Evolutionary conservation across 2,113 vertebrate genomes (phyloP), one percentile per base, ranked within the genome.

Genomic region (Megaceryle torquata): DNA sequence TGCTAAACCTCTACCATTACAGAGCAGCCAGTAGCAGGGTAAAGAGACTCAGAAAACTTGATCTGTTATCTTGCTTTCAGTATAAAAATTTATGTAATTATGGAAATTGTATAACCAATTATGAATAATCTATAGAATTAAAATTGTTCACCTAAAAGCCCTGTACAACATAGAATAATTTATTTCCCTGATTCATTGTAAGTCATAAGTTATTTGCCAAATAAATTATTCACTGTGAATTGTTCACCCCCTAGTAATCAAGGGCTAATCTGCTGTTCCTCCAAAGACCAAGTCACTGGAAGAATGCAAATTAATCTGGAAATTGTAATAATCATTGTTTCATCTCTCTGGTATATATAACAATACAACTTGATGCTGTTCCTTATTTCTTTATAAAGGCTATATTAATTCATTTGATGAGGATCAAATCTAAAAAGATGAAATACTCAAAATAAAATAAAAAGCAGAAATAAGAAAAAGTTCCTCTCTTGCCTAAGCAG

Each of bases 141-240:
- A 86, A 94, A 72, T 10, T 69, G 24, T 90, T 95, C 80, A 88
- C 37, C 74, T 82, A 72, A 93, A 93, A 91, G 64, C 43, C 29
- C 43, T 61, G 53, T 50, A 86, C 57, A 91, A 69, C 31, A 76
- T 61, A 71, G 50, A 51, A 51, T 51, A 51, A 51, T 51, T 51
- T 51, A 51, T 51, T 51, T 51, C 24, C 50, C 24, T 51, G 50
- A 51, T 51, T 51, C 50, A 51, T 25, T 51, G 22, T 51, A 84
- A 92, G 57, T 81, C 86, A 56, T 60, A 95, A 93, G 46, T 90
- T 85, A 91, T 88, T 96, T 84, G 72, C 86, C 61, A 92, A 76
- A 92, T 91, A 90, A 91, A 95, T 91, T 96, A 97, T 88, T 95
- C 93, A 83, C 68, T 75, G 71, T 88, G 71, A 96, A 93, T 93